Percentiles rank a stretch among this genome's conserved stretches.
These are phyloP conservation scores for Anodontia alba DNA, from an alignment of 2,888 invertebrate genomes.

Conservation along the genomic window DNA sequence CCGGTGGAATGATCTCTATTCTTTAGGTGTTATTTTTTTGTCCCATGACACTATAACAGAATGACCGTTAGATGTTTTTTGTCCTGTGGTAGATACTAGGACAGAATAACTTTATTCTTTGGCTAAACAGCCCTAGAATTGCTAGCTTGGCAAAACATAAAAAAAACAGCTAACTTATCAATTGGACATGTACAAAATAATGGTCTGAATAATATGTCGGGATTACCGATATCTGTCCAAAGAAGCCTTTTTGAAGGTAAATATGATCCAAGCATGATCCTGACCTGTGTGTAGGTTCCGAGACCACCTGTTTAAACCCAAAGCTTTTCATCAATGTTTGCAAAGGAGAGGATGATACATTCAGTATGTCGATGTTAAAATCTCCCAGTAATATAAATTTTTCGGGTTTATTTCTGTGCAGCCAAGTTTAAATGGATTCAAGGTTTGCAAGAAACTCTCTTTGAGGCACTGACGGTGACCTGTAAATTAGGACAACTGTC, in stretches of 20 bases:
- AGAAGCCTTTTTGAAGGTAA: conserved; percentile 3
- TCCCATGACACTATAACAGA: too few relatives aligned
- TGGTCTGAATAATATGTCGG: conserved; percentile 35
- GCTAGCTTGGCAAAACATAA: too few relatives aligned
- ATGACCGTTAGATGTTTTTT: too few relatives aligned
- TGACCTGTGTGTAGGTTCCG: conserved; percentile 18
- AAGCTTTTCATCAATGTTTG: background rate
- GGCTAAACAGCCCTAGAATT: too few relatives aligned
- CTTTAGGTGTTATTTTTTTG: too few relatives aligned
- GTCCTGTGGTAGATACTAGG: too few relatives aligned
- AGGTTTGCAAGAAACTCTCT: conserved; percentile 17
- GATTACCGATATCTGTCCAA: background rate
- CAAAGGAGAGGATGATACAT: background rate
- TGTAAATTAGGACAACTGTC: conserved; percentile 12
- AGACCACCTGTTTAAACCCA: conserved; percentile 13
- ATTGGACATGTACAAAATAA: conserved; percentile 17
- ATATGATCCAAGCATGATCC: conserved; percentile 33
- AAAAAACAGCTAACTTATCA: background rate
- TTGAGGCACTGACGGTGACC: conserved; percentile 30
- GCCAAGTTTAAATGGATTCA: background rate
- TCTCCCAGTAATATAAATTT: conserved; percentile 22
- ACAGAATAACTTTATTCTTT: too few relatives aligned
- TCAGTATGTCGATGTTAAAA: conserved; percentile 27
- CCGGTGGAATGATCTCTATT: too few relatives aligned
- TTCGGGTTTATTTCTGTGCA: background rate